Evolutionary conservation across 2,797 vertebrate genomes (phyloP).

Genomic region (Myioborus miniatus): DNA sequence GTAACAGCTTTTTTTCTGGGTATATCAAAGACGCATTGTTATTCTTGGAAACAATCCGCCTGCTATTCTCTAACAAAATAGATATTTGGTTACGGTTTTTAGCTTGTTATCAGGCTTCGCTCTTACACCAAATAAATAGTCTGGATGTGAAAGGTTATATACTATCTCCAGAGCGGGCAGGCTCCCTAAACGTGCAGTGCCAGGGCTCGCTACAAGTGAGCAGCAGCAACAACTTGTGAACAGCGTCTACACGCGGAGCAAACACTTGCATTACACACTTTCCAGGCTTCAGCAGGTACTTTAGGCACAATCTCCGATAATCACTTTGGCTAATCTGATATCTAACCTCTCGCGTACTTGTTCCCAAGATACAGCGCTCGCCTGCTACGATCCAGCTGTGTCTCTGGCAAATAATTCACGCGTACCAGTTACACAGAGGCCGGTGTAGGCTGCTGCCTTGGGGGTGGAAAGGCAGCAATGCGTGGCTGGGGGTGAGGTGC

Average conservation of each 20-base stretch:
- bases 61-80: slow-evolving; percentile 60
- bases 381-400: background rate
- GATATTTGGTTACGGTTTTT: slow-evolving; percentile 70
- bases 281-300: background rate
- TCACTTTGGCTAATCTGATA: background rate
- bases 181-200: background rate
- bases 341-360: background rate
- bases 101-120: slow-evolving; percentile 53
- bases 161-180: background rate
- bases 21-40: slow-evolving; percentile 64
- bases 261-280: background rate
- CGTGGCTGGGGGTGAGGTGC: background rate
- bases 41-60: slow-evolving; percentile 64
- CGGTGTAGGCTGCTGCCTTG: background rate
- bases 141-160: slow-evolving; percentile 40
- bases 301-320: background rate
- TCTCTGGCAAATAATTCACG: slow-evolving; percentile 33
- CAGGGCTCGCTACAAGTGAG: background rate
- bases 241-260: background rate
- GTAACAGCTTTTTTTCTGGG: slow-evolving; percentile 52
- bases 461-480: slow-evolving; percentile 10
- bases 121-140: slow-evolving; percentile 49
- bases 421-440: background rate
- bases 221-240: background rate
- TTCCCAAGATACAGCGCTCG: background rate